Evolutionary conservation across 2,888 invertebrate genomes (phyloP), one percentile per base, ranked within the genome.

Genomic region (Cryptophagus acutangulus): DNA sequence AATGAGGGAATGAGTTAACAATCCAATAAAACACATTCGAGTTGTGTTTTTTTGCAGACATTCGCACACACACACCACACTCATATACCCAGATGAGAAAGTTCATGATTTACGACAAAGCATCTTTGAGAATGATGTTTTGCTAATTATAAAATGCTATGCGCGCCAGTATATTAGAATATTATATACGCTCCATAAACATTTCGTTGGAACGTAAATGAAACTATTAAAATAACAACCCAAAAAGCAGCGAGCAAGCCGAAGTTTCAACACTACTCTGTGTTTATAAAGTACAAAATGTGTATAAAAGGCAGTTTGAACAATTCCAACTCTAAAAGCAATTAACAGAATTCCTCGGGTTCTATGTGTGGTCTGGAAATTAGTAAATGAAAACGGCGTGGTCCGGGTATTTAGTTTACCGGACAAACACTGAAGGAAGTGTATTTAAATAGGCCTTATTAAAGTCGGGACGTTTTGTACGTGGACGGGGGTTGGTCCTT

Each of bases 371-470:
- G 58, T 55, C 55, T 57, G 55, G 60, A 61, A 62, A 62, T 62
- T 62, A 61, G 60, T 61, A 53, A 57, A 57, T 52, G 60, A 59
- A 62, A 61, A 60, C 58, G 57, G 53, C 55, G 52, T 20, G 55
- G 51, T 51, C 54, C 57, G 52, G n/a, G n/a, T 61, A 47, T 51
- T 52, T 41, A 45, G 45, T 47, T 59, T 60, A 55, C 59, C 49
- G 55, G 57, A 52, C 58, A 61, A 61, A 61, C 59, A 61, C 54
- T n/a, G 59, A 55, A 52, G 52, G 59, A 58, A 58, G 57, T 58
- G 57, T 61, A 59, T 59, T 61, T 61, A 61, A 59, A 62, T 58
- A 57, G 60, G 55, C 51, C 58, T 59, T 62, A 62, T 60, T 59
- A 62, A 54, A 55, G 60, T 54, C 51, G 52, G 55, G 55, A 54